Percentiles rank a stretch among this genome's conserved stretches.
Conservation (phyloP, 2,113 vertebrate species). For the Myodes glareolus region DNA sequence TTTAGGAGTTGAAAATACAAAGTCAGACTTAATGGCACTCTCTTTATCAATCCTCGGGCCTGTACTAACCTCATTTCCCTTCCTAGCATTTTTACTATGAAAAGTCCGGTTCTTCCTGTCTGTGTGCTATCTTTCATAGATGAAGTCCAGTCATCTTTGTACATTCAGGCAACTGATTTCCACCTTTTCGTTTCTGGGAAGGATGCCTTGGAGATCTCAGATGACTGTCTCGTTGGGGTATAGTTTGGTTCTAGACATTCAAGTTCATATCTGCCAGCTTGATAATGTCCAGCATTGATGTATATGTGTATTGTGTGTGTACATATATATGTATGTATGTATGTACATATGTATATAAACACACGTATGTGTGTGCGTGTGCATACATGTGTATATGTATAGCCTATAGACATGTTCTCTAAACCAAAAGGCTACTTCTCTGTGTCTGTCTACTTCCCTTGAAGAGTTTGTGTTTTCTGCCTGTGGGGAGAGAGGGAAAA, state of each 20-base stretch:
- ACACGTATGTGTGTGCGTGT: too few species aligned
- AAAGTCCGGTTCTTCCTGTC: too few species aligned
- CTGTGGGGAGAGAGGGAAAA: not conserved
- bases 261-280: fast-evolving
- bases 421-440: too few species aligned
- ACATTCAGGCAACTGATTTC: not conserved
- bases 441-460: not conserved
- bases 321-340: too few species aligned
- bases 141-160: not conserved
- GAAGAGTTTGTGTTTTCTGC: not conserved
- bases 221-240: not conserved
- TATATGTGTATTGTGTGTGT: too few species aligned
- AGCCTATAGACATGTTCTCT: not conserved
- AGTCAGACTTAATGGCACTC: too few species aligned
- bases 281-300: not conserved
- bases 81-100: not conserved
- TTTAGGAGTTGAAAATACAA: not conserved
- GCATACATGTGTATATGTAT: not conserved
- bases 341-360: too few species aligned
- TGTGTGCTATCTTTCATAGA: not conserved
- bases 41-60: not conserved
- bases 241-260: not conserved
- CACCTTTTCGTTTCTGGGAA: not conserved
- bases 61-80: not conserved
- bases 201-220: not conserved